A percentile compares a stretch with the other conserved stretches of the same genome.
Evolutionary conservation across 2,113 vertebrate species (phyloP).

Genomic region (Tretioscincus oriximinensis): DNA sequence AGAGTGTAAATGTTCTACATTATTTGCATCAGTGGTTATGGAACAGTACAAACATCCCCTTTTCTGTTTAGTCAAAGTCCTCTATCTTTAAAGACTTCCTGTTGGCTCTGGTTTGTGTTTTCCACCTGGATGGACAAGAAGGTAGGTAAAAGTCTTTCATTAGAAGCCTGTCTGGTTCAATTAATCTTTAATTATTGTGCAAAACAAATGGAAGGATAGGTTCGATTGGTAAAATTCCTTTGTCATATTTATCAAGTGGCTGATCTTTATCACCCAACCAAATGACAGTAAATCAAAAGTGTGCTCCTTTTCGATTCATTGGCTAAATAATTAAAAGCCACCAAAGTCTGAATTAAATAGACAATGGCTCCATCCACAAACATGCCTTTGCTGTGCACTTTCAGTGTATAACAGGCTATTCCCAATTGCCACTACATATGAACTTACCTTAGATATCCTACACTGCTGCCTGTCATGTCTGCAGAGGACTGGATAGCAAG

Average conservation of each 20-base stretch:
- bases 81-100: constrained; percentile 23
- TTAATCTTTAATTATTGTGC: constrained; percentile 72
- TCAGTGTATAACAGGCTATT: too few relatives aligned
- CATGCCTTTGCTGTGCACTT: too few relatives aligned
- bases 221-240: constrained; percentile 60
- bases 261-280: constrained; percentile 58
- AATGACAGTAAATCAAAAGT: constrained; percentile 69
- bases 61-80: constrained; percentile 4
- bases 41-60: constrained; percentile 36
- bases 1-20: background rate
- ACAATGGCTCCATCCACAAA: background rate
- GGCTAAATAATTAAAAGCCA: constrained; percentile 64
- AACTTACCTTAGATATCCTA: too few relatives aligned
- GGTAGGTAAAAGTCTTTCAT: constrained; percentile 59
- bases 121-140: constrained; percentile 41
- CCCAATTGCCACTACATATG: too few relatives aligned
- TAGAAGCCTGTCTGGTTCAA: constrained; percentile 67
- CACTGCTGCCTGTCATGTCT: too few relatives aligned
- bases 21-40: constrained; percentile 14
- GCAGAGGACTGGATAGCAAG: too few relatives aligned
- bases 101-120: constrained; percentile 42
- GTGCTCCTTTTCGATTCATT: constrained; percentile 48
- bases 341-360: constrained; percentile 54
- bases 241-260: constrained; percentile 61
- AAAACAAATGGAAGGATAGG: constrained; percentile 62